Percentiles rank a stretch among this genome's conserved stretches.
These are phyloP conservation scores for Mesocentrotus franciscanus DNA, from an alignment of 53 echinoderm and acorn worm genomes.

Conservation along the genomic window DNA sequence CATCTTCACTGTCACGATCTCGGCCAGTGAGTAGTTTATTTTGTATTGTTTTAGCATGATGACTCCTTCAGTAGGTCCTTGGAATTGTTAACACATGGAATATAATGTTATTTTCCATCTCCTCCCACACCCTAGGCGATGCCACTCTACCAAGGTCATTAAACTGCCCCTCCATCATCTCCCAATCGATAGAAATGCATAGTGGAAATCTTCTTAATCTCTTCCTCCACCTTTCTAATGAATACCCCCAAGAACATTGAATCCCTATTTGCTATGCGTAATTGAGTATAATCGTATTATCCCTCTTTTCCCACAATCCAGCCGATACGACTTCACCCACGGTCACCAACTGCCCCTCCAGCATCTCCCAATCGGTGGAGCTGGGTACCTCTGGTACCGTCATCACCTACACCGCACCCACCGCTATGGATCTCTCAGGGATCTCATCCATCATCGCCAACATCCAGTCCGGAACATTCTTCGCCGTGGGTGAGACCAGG, in stretches of 20 bases:
- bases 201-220: too few species aligned
- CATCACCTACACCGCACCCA: slow-evolving; percentile 70
- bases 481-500: slow-evolving; percentile 57
- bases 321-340: slow-evolving; percentile 56
- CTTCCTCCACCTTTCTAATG: too few species aligned
- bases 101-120: background rate
- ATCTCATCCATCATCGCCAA: slow-evolving; percentile 42
- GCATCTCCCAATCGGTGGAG: slow-evolving; percentile 67
- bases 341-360: slow-evolving; percentile 63
- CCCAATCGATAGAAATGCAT: slow-evolving; percentile 46
- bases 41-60: too few species aligned
- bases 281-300: too few species aligned
- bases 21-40: slow-evolving; percentile 47
- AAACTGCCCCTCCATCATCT: slow-evolving; percentile 69
- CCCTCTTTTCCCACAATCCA: background rate
- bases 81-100: too few species aligned
- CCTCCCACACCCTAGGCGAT: slow-evolving; percentile 17
- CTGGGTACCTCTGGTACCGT: slow-evolving; percentile 62
- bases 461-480: slow-evolving; percentile 54
- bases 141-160: slow-evolving; percentile 29
- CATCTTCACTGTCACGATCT: slow-evolving; percentile 72
- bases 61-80: too few species aligned
- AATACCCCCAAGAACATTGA: too few species aligned
- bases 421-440: slow-evolving; percentile 74
- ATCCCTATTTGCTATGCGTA: too few species aligned